Percentiles rank a stretch among this genome's conserved stretches.
Conservation (phyloP, 2,888 invertebrate species). For the Cylloceria caligata region DNA sequence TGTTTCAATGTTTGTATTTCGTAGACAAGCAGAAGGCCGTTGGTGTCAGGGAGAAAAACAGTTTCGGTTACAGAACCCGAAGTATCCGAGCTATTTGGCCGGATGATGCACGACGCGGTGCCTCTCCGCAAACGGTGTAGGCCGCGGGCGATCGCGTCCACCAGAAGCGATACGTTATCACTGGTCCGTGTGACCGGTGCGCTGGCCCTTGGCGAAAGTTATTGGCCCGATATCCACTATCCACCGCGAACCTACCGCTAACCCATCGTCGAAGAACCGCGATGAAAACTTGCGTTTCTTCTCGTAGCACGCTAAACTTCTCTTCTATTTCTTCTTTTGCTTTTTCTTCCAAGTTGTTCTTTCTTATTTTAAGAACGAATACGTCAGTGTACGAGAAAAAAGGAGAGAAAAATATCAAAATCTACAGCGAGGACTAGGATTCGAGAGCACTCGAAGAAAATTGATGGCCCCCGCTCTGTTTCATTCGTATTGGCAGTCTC, state of each 20-base stretch:
- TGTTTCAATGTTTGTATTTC: background rate
- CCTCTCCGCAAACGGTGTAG: slow-evolving; percentile 73
- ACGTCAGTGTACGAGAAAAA: slow-evolving; percentile 20
- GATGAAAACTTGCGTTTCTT: slow-evolving; percentile 31
- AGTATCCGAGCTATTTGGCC: slow-evolving; percentile 78
- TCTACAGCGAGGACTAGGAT: background rate
- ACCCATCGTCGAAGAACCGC: slow-evolving; percentile 21
- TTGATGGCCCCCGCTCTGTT: slow-evolving; percentile 20
- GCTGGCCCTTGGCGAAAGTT: slow-evolving; percentile 49
- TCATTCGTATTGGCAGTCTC: slow-evolving; percentile 25
- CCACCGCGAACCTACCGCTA: slow-evolving; percentile 30
- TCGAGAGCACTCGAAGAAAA: slow-evolving; percentile 18
- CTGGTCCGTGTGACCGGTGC: slow-evolving; percentile 52
- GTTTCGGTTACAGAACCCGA: slow-evolving; percentile 69
- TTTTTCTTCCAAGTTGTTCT: slow-evolving; percentile 3
- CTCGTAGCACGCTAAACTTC: background rate
- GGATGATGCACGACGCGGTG: slow-evolving; percentile 76
- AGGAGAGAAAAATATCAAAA: background rate
- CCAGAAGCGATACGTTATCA: slow-evolving; percentile 74
- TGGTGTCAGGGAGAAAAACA: slow-evolving; percentile 12
- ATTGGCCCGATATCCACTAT: slow-evolving; percentile 33
- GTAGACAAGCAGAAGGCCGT: background rate
- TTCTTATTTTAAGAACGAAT: background rate
- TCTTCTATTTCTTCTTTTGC: slow-evolving; percentile 2
- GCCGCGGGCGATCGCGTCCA: slow-evolving; percentile 65